phyloP scores from a whole-genome alignment of 2,113 vertebrate species.

The Pteronura brasiliensis region DNA sequence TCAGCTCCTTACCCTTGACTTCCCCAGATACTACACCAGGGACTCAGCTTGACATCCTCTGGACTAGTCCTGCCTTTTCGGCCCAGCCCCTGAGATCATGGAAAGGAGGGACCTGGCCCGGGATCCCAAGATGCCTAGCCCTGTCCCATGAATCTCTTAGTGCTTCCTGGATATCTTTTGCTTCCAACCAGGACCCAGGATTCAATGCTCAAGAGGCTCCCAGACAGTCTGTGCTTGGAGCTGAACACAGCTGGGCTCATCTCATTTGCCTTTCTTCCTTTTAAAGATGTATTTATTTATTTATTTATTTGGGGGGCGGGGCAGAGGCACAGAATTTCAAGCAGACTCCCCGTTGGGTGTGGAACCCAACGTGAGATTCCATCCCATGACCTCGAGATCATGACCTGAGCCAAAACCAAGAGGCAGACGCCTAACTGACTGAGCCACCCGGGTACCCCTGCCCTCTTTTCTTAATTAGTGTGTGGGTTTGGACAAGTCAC shows the following conservation, averaged over 20 bases:
- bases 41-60: background rate
- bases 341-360: background rate
- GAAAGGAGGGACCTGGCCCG: background rate
- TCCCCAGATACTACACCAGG: background rate
- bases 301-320: background rate
- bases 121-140: no score
- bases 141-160: background rate
- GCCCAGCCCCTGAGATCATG: rapidly evolving
- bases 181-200: background rate
- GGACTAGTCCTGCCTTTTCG: background rate
- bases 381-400: background rate
- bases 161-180: background rate
- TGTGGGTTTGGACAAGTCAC: background rate
- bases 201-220: rapidly evolving
- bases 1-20: background rate
- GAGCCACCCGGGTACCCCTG: background rate
- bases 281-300: background rate
- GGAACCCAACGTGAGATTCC: background rate
- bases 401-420: background rate
- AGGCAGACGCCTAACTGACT: background rate
- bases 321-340: background rate
- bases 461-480: background rate
- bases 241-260: background rate
- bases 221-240: rapidly evolving
- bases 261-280: background rate